These are phyloP conservation scores for Apis cerana DNA, from an alignment of 1,140 invertebrate genomes.

Conservation along the genomic window DNA sequence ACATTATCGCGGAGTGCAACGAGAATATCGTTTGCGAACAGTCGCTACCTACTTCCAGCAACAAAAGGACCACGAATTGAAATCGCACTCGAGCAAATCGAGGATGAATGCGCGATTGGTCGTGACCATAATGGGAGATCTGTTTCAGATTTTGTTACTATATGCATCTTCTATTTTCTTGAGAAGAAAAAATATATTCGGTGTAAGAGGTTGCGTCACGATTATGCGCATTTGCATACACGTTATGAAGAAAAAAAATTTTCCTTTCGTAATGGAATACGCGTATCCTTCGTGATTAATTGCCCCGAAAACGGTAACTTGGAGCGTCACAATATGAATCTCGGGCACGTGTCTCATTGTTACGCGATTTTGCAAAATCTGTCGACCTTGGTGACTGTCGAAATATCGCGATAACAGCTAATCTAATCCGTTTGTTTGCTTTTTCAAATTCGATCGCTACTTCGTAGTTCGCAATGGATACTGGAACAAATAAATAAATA, in stretches of 20 bases:
- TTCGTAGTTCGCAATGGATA: not conserved
- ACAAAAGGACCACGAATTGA: slow-evolving; percentile 51
- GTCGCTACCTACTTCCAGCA: slow-evolving; percentile 16
- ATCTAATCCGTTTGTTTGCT: slow-evolving; percentile 1
- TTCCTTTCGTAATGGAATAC: slow-evolving; percentile 18
- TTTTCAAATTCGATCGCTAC: not conserved
- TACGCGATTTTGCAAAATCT: slow-evolving; percentile 14
- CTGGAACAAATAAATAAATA: too few relatives aligned
- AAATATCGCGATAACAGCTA: slow-evolving; percentile 5
- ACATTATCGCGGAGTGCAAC: slow-evolving; percentile 13
- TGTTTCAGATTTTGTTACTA: slow-evolving; percentile 10
- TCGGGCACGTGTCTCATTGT: not conserved
- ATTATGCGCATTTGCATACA: not conserved
- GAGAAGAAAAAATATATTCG: too few relatives aligned
- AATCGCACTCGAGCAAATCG: slow-evolving; percentile 63
- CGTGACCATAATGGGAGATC: slow-evolving; percentile 52
- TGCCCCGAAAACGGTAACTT: not conserved
- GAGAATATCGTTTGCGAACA: slow-evolving; percentile 10
- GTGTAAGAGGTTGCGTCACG: not conserved
- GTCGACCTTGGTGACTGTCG: slow-evolving; percentile 8
- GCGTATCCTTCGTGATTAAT: not conserved
- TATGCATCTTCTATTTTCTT: too few relatives aligned
- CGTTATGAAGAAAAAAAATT: not conserved
- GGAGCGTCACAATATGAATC: not conserved
- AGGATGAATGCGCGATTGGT: slow-evolving; percentile 61